Evolutionary conservation across 2,797 vertebrate genomes (phyloP).

Genomic region (Mormyrops attenuatus): DNA sequence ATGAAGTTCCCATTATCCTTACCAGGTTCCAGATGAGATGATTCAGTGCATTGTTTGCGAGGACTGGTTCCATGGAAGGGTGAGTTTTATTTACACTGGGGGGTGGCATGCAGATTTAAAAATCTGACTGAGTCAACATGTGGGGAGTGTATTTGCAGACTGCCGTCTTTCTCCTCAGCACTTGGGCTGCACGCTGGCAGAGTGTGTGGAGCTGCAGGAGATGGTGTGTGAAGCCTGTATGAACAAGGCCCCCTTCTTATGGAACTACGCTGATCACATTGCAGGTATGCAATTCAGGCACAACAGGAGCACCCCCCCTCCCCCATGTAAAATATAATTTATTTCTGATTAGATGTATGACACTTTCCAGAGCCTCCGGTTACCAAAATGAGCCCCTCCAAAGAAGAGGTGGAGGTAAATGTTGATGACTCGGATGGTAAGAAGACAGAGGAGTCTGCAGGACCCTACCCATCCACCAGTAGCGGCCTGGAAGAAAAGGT

Average conservation of each 20-base stretch:
- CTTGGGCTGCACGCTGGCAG: conserved; percentile 68
- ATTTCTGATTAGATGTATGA: background rate
- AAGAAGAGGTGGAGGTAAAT: conserved; percentile 36
- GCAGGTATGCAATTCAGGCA: conserved; percentile 63
- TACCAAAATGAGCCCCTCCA: conserved; percentile 30
- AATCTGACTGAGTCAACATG: background rate
- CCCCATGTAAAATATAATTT: background rate
- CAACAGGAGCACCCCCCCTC: background rate
- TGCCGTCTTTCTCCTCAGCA: conserved; percentile 60
- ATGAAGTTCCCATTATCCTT: background rate
- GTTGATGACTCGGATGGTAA: conserved; percentile 28
- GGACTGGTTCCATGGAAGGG: conserved; percentile 96
- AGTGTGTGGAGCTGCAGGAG: conserved; percentile 83
- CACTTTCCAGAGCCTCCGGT: conserved; percentile 41
- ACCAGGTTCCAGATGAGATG: conserved; percentile 91
- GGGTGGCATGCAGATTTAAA: background rate
- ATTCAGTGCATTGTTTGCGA: conserved; percentile 95
- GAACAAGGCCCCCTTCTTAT: conserved; percentile 78
- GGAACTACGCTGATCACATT: conserved; percentile 74
- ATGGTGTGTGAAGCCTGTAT: conserved; percentile 91
- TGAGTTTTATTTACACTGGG: conserved; percentile 56
- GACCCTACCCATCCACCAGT: conserved; percentile 32
- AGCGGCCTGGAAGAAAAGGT: conserved; percentile 39
- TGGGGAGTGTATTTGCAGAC: background rate
- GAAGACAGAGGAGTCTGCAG: conserved; percentile 16